Evolutionary conservation across 1,140 invertebrate genomes (phyloP).

Genomic region (Euura saliciscinereae): DNA sequence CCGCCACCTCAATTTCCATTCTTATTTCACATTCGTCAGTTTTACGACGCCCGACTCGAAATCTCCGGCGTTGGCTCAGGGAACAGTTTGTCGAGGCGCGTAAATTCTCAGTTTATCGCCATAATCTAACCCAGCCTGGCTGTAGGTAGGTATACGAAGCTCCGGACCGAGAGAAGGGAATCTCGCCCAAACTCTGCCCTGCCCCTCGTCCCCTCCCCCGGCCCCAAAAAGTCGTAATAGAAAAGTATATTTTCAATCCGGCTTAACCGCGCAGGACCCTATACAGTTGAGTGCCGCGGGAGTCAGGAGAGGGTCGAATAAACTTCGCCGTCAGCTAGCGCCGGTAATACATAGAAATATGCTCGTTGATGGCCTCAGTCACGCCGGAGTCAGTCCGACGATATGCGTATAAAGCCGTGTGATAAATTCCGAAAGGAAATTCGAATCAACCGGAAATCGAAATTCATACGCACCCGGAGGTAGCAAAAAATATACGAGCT

Average conservation of each 20-base stretch:
- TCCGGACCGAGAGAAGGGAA: not conserved
- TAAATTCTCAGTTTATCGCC: constrained; percentile 5
- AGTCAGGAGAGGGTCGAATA: not conserved
- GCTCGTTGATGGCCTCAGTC: not conserved
- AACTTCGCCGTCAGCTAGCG: not conserved
- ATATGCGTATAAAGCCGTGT: constrained; percentile 56
- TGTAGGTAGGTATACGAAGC: not conserved
- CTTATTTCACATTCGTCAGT: not conserved
- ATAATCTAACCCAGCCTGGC: not conserved
- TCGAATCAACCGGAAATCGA: constrained; percentile 56
- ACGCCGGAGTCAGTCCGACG: not conserved
- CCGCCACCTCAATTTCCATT: not conserved
- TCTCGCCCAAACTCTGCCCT: constrained; percentile 28
- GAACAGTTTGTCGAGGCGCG: constrained; percentile 3
- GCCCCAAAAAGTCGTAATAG: constrained; percentile 23
- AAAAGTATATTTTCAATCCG: constrained; percentile 7
- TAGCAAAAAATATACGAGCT: no score
- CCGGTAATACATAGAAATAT: not conserved
- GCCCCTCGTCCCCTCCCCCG: constrained; percentile 36
- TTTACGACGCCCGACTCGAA: not conserved
- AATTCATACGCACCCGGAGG: constrained; percentile 36
- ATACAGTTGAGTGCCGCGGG: not conserved
- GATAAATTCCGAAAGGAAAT: constrained; percentile 15
- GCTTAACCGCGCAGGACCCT: not conserved
- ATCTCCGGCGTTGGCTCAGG: not conserved